These are phyloP conservation scores for Cassiopea xamachana DNA, from an alignment of 30 jellyfish, hydroid and myxozoan species.

Conservation along the genomic window DNA sequence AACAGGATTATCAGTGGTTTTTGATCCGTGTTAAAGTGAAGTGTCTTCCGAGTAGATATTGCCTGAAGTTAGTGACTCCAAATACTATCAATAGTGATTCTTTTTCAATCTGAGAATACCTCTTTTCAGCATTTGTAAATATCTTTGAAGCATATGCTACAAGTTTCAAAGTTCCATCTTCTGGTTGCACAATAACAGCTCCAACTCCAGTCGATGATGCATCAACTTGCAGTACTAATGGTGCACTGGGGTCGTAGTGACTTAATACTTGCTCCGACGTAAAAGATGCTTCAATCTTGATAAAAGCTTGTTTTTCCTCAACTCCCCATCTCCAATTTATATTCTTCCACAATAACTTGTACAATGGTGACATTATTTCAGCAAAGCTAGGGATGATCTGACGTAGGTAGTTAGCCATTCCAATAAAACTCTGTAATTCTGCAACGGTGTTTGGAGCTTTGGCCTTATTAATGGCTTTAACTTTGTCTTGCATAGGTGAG, in stretches of 20 bases:
- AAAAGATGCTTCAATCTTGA: neutral
- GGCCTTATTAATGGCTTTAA: neutral
- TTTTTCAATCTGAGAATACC: slow-evolving; percentile 26
- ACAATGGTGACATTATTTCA: slow-evolving; percentile 8
- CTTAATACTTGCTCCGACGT: neutral
- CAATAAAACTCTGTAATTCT: neutral
- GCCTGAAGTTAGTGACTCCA: slow-evolving; percentile 16
- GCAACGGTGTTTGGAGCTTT: neutral
- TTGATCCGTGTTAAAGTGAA: neutral
- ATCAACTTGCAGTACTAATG: slow-evolving; percentile 41
- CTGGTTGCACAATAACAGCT: slow-evolving; percentile 33
- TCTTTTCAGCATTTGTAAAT: slow-evolving; percentile 37
- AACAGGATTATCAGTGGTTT: slow-evolving; percentile 3
- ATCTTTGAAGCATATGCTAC: slow-evolving; percentile 33
- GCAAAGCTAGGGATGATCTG: neutral
- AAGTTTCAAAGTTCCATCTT: slow-evolving; percentile 20
- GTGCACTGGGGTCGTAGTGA: slow-evolving; percentile 50
- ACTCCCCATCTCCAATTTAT: neutral
- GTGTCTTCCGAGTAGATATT: slow-evolving; percentile 10
- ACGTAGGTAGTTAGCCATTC: neutral
- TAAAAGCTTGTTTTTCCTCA: slow-evolving; percentile 15
- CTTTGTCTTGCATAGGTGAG: slow-evolving; percentile 19
- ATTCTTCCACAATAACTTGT: slow-evolving; percentile 13
- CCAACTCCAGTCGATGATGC: slow-evolving; percentile 62
- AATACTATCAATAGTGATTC: slow-evolving; percentile 5